Conservation (phyloP, 2,888 invertebrate genomes). For the Holacanthella duospinosa region DNA sequence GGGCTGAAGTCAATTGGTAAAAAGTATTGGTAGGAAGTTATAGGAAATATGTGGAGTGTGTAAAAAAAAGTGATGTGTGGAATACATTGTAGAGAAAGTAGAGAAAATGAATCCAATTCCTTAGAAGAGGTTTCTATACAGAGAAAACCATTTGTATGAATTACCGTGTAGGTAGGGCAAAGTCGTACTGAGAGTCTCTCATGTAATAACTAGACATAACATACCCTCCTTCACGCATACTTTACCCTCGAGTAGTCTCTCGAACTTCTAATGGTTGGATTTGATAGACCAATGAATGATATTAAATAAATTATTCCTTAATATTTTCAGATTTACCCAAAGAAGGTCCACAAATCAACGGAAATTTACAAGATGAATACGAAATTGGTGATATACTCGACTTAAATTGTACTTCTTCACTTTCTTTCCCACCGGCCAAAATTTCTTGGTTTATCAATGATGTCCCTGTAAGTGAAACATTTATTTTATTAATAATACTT, state of each 20-base stretch:
- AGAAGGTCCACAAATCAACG: conserved; percentile 63
- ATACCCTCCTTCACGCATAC: neutral
- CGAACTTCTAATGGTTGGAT: neutral
- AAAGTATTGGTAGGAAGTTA: neutral
- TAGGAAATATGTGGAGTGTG: conserved; percentile 1
- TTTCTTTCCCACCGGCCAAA: conserved; percentile 62
- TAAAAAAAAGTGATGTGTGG: neutral
- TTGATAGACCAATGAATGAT: neutral
- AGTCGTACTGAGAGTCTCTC: neutral
- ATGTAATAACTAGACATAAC: conserved; percentile 1
- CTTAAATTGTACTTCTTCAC: conserved; percentile 65
- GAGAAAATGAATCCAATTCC: conserved; percentile 3
- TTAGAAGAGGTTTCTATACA: neutral
- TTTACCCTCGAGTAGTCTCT: neutral
- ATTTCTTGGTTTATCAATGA: conserved; percentile 70
- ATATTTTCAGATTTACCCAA: conserved; percentile 44
- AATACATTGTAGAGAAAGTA: neutral
- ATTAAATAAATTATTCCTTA: neutral
- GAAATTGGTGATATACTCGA: conserved; percentile 62
- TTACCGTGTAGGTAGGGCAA: neutral
- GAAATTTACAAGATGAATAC: conserved; percentile 56
- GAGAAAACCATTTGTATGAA: conserved; percentile 2
- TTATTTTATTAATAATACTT: too few species aligned
- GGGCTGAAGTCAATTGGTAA: conserved; percentile 1
- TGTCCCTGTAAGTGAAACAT: conserved; percentile 25